Evolutionary conservation across 2,113 vertebrate genomes (phyloP).

Genomic region (Odocoileus virginianus): DNA sequence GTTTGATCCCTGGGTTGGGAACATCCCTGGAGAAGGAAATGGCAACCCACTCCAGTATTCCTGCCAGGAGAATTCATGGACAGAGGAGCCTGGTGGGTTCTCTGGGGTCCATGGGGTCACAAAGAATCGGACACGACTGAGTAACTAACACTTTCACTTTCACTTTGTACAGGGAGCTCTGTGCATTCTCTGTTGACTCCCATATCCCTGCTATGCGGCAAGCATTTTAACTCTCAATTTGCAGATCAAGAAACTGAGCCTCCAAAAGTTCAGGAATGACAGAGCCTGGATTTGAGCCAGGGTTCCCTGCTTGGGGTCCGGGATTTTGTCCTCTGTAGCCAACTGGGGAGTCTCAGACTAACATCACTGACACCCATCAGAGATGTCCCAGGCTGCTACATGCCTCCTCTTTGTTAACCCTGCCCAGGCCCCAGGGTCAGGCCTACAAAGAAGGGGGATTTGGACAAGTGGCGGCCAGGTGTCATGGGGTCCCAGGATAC

Average conservation of each 20-base stretch:
- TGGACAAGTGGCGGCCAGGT: neutral
- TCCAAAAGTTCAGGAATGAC: neutral
- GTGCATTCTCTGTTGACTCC: neutral
- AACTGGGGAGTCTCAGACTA: neutral
- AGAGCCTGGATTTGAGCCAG: neutral
- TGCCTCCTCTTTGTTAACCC: neutral
- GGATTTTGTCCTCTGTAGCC: neutral
- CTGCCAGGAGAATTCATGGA: neutral
- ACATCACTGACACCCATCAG: neutral
- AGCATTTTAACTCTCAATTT: neutral
- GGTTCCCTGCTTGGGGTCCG: neutral
- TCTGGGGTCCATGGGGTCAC: neutral
- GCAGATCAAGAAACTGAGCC: neutral
- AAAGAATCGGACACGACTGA: neutral
- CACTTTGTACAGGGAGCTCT: neutral
- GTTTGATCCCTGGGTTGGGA: neutral
- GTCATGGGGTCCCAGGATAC: neutral
- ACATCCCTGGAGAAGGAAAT: neutral
- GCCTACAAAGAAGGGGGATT: neutral
- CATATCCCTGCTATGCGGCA: neutral
- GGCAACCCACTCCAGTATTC: neutral
- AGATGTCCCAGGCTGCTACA: neutral
- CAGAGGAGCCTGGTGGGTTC: neutral
- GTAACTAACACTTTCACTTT: neutral
- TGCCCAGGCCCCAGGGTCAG: neutral